Conservation (phyloP, 1,140 invertebrate genomes). For the Trichonephila clavipes region DNA sequence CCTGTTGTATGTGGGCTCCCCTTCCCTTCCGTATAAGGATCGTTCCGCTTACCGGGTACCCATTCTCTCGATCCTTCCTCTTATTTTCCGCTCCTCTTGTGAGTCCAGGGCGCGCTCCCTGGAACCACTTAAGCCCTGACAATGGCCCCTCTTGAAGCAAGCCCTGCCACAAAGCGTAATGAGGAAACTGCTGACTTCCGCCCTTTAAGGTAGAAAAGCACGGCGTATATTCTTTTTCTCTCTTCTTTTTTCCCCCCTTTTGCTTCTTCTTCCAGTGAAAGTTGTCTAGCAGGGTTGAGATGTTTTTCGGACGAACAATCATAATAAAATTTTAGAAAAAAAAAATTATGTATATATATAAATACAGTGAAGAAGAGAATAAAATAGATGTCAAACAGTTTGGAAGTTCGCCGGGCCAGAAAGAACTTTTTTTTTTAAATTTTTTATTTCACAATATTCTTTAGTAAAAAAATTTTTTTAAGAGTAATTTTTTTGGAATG, state of each 20-base stretch:
- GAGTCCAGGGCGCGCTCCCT: constrained; percentile 48
- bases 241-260: not conserved
- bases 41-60: constrained; percentile 26
- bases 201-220: constrained; percentile 27
- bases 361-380: constrained; percentile 67
- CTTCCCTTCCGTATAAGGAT: constrained; percentile 64
- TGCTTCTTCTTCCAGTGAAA: constrained; percentile 46
- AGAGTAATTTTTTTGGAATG: constrained; percentile 11
- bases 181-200: constrained; percentile 72
- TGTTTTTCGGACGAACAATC: constrained; percentile 33
- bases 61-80: constrained; percentile 19
- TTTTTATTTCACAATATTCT: not conserved
- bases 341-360: constrained; percentile 36
- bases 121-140: constrained; percentile 58
- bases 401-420: constrained; percentile 35
- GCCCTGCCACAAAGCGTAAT: constrained; percentile 65
- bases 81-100: constrained; percentile 70
- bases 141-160: constrained; percentile 47
- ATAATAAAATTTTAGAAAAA: constrained; percentile 7
- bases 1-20: not conserved
- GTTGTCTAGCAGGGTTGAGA: constrained; percentile 51
- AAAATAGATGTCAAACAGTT: constrained; percentile 73
- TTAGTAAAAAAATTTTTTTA: not conserved
- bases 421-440: not conserved
- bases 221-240: too few relatives aligned